Conservation (phyloP, 2,888 invertebrate species). For the Synergus gifuensis region DNA sequence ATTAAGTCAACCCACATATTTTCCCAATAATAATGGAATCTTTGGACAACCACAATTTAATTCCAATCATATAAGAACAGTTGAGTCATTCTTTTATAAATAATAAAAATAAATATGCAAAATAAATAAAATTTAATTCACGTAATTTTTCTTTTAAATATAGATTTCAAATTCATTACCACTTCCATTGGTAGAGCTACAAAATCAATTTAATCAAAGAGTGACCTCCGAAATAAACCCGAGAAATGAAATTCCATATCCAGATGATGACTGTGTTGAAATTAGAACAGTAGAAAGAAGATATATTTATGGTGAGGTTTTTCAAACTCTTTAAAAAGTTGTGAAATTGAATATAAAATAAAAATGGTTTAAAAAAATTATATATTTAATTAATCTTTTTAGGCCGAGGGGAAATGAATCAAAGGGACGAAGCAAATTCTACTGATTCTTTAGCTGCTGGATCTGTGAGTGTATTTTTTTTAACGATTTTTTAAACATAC, state of each 20-base stretch:
- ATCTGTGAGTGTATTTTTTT: neutral
- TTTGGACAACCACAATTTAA: neutral
- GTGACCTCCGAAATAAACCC: neutral
- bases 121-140: neutral
- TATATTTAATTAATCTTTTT: neutral
- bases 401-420: neutral
- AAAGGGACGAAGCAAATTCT: neutral
- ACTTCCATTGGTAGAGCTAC: neutral
- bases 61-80: neutral
- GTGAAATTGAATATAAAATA: neutral
- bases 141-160: neutral
- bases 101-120: no score
- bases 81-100: neutral
- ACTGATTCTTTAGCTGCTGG: neutral
- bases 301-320: neutral
- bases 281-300: slow-evolving; percentile 1
- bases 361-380: neutral
- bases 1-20: neutral
- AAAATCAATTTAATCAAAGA: neutral
- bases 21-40: neutral
- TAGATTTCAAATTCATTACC: neutral
- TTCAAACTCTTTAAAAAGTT: neutral
- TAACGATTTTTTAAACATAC: neutral
- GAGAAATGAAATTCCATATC: neutral
- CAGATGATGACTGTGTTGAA: neutral